Conservation (phyloP, 2,113 vertebrate species). For the Sciurus niger region DNA sequence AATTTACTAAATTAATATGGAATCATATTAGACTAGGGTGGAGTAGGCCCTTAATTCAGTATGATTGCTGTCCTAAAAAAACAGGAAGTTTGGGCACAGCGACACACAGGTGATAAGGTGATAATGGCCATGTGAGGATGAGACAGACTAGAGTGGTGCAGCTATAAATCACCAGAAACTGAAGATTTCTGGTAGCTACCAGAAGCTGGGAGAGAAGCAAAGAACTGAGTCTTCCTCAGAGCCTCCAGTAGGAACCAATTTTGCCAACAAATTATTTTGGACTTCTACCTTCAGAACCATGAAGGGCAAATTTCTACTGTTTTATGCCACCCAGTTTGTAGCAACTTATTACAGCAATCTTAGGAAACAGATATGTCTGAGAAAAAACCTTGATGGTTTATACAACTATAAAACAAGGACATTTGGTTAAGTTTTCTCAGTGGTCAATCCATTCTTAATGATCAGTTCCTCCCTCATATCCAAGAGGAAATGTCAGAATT, state of each 20-base stretch:
- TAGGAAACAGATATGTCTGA: neutral
- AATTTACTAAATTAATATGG: neutral
- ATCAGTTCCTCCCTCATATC: neutral
- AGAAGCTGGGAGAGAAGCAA: too few species aligned
- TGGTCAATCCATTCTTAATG: neutral
- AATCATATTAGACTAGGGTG: neutral
- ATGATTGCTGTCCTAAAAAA: neutral
- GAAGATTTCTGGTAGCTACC: rapidly evolving
- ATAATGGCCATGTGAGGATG: neutral
- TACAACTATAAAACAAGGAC: neutral
- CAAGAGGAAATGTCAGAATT: neutral
- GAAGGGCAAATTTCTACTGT: neutral
- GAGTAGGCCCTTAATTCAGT: neutral
- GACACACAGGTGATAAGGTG: neutral
- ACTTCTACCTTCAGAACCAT: neutral
- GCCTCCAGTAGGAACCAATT: neutral
- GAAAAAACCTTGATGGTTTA: neutral
- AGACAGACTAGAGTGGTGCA: rapidly evolving
- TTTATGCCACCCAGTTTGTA: neutral
- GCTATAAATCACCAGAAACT: neutral
- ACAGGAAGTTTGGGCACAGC: neutral
- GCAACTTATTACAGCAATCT: neutral
- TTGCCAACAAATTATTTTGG: rapidly evolving
- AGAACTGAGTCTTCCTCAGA: neutral
- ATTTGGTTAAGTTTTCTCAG: neutral